Base-by-base conservation (phyloP, 2,797 vertebrate genomes). In the Chloroceryle amazona region DNA sequence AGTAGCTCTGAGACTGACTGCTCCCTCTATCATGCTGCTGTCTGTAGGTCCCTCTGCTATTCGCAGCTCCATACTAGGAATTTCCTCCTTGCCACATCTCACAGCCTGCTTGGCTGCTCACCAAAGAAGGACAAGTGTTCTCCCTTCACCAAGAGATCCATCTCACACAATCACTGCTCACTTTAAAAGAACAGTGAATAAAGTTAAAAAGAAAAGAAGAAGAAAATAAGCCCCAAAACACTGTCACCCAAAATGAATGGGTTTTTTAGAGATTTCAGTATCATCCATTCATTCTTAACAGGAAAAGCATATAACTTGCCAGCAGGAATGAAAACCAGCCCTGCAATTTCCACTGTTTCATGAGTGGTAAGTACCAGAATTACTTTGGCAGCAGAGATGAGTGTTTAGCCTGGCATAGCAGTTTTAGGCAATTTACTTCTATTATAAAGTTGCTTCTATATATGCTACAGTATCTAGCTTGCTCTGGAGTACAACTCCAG, bases 11-110 rank as follows among this genome's bases (percentile, higher is more conserved):
- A 58, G 31, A 11, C 47, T 52, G 44, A 16, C 18, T 65, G 35
- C 13, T 54, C 11, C n/a, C 15, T 72, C n/a, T 19, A 42, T 52
- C 44, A 47, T 0, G 0, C n/a, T 73, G 20, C 11, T 1, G 1
- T 29, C 25, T 42, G 11, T 22, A n/a, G 19, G n/a, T 41, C 31
- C 29, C 37, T 67, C 54, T 72, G n/a, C 37, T 72, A 26, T 44
- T 57, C 3, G 2, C 31, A 62, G 16, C 17, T 57, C 35, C 37
- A 11, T 37, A 13, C 33, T 67, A 20, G n/a, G 20, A 63, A 62
- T 72, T 76, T 67, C 54, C 29, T 85, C 49, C 42, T 94, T 67
- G 39, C 7, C 44, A 33, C 33, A 8, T 78, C 26, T 52, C 65
- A 37, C 63, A 76, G 17, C 29, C 21, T 61, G 18, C 25, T 74